Evolutionary conservation across 2,888 invertebrate species (phyloP), one percentile per base, ranked within the genome.

Genomic region (Agrochola macilenta): DNA sequence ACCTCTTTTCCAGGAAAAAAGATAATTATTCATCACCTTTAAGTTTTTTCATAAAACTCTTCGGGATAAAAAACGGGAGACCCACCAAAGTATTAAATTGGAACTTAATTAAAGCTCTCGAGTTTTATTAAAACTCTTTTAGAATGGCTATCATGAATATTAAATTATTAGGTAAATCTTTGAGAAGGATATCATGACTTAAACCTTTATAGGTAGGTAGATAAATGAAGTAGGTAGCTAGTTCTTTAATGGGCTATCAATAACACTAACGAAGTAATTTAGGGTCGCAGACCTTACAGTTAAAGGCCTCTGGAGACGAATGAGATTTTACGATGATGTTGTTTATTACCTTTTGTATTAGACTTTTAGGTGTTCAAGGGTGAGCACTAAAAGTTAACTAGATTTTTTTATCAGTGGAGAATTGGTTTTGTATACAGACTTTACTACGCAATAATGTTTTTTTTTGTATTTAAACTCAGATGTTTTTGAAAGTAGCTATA

Each of bases 121-220:
- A 88, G 79, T 89, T 88, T 87, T 82, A 89, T 88, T 82, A 87
- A 87, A 89, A 87, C 58, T 54, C 60, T 61, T 64, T 69, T 58
- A 69, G 64, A 63, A 78, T 81, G 83, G 72, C 43, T 83, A 82
- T 85, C 80, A 65, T 76, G 78, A 80, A 81, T 72, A 74, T 74
- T 81, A 66, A 49, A 46, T 81, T 74, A 66, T 39, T 35, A 26
- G 17, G 20, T 43, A 52, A 65, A 58, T 69, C 61, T 81, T 60
- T 65, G 58, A 71, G 60, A 79, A 78, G 79, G n/a, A 43, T 78
- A 72, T 83, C 74, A 68, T 64, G 65, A 74, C 58, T 78, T 74
- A 66, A 82, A 81, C 69, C 5, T 26, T 52, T 49, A 71, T 61
- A 70, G 58, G 11, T 76, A 77, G n/a, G 20, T 52, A 52, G 39